Base-by-base conservation (phyloP, 2,113 vertebrate species). In the Nesoenas mayeri region DNA sequence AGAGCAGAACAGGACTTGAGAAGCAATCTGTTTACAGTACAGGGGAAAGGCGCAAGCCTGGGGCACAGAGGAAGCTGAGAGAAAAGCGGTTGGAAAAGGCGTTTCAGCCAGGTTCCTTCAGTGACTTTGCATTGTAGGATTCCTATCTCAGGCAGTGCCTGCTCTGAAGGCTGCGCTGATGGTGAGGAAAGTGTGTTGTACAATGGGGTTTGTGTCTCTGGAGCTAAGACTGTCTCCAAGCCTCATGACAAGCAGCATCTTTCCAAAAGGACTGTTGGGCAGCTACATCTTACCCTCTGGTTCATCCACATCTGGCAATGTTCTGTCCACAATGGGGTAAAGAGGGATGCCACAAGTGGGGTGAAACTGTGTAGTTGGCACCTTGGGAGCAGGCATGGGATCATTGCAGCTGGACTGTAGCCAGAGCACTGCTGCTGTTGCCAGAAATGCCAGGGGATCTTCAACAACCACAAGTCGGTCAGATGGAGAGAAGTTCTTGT, bases 21-120 rank as follows among this genome's bases (percentile, higher is more conserved):
- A 96, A 95, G 62, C 86, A 91, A 85, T 89, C 89, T 85, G 62
- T 85, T 96, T 93, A 86, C 58, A 74, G 79, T 91, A 91, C 70
- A 88, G 50, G 47, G 48, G 25, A 93, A 93, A 40, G 72, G 82
- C 15, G 3, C 54, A 60, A 87, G 77, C 54, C 54, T 48, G 22
- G 36, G n/a, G 17, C 54, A 60, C 0, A 1, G 64, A 3, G 40
- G 11, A 74, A 18, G 12, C 42, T 31, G 57, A 47, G 48, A 15
- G 19, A 88, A 58, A 78, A 89, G 40, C 29, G 47, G 44, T 57
- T 66, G 29, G 31, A 78, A 81, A 70, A 15, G 9, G 8, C 74
- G 32, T 90, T 86, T 91, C 75, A 79, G 10, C 4, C 44, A 48
- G 20, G n/a, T 78, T 70, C 31, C n/a, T 84, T 89, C 48, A 38